Base-by-base conservation (phyloP, 2,113 vertebrate genomes). In the Gambusia affinis region DNA sequence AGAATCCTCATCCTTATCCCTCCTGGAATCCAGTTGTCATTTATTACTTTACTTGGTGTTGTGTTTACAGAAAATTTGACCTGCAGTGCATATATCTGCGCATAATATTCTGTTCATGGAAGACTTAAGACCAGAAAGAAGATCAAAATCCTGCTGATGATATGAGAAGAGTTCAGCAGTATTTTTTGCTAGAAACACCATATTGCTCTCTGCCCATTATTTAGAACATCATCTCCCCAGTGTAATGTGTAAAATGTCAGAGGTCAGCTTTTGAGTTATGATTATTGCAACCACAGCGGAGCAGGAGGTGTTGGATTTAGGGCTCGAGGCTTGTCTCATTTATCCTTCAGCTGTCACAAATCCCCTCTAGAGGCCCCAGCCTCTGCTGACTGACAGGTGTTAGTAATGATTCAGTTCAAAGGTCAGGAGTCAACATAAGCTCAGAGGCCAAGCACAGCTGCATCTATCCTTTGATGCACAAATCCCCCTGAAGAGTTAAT, bases 381-480 rank as follows among this genome's bases (percentile, higher is more conserved):
- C 78, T 73, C 69, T 10, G 22, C 79, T 91, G 91, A 94, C 85
- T 88, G 93, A 89, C 93, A 94, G 92, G 89, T 92, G 92, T 85
- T 87, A 87, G 87, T 92, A 92, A 92, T 90, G 88, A 88, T 77
- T 77, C 0, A 47, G 91, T 83, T 90, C 90, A 91, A 63, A 85
- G 91, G 89, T 91, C 87, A 79, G 12, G 30, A 87, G 85, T 86
- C 88, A 85, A 82, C 82, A 76, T 79, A 81, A 88, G 78, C 85
- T 83, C 76, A 73, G 67, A 72, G 84, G 65, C 85, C 66, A 63
- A 73, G 79, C 89, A 80, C 92, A 93, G 91, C 91, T 92, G 91
- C 85, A 85, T 72, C 73, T 73, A 79, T 30, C 69, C 83, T 85
- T 47, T 85, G 76, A 67, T 81, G 71, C 67, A 7, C 17, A 62